Evolutionary conservation across 2,888 invertebrate genomes (phyloP).

Genomic region (Brenthis ino): DNA sequence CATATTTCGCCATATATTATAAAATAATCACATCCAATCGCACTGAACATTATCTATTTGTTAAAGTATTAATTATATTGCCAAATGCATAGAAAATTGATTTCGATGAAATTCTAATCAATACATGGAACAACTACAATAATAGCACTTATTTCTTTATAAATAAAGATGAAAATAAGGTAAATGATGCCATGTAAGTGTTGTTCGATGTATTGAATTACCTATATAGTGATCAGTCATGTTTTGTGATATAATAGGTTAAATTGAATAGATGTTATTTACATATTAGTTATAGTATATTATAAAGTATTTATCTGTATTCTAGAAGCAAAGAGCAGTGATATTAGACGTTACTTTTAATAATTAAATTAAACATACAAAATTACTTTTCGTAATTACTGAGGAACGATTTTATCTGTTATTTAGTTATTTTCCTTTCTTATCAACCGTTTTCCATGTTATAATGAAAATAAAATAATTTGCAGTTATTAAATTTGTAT

Average conservation of each 20-base stretch:
- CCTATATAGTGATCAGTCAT: slow-evolving; percentile 57
- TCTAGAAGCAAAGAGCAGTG: slow-evolving; percentile 31
- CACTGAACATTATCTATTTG: slow-evolving; percentile 3
- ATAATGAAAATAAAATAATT: too few relatives aligned
- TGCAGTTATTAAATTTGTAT: too few relatives aligned
- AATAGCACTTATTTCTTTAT: neutral
- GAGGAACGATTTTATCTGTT: too few relatives aligned
- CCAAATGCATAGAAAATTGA: slow-evolving; percentile 6
- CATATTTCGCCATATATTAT: neutral
- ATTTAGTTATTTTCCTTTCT: slow-evolving; percentile 19
- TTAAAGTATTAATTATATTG: slow-evolving; percentile 11
- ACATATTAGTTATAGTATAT: slow-evolving; percentile 42
- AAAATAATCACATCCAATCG: neutral
- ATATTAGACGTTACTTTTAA: too few relatives aligned
- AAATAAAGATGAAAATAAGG: slow-evolving; percentile 5
- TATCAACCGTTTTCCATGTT: neutral
- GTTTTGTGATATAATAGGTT: slow-evolving; percentile 74
- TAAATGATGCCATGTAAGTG: neutral
- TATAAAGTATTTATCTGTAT: slow-evolving; percentile 35
- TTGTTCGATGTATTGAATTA: slow-evolving; percentile 17
- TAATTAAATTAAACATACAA: too few relatives aligned
- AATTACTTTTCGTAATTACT: too few relatives aligned
- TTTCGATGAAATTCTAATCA: neutral
- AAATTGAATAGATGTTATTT: slow-evolving; percentile 49
- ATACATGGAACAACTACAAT: slow-evolving; percentile 9